These are phyloP conservation scores for Anolis apletophallus DNA, from an alignment of 2,797 vertebrate genomes.

Conservation along the genomic window DNA sequence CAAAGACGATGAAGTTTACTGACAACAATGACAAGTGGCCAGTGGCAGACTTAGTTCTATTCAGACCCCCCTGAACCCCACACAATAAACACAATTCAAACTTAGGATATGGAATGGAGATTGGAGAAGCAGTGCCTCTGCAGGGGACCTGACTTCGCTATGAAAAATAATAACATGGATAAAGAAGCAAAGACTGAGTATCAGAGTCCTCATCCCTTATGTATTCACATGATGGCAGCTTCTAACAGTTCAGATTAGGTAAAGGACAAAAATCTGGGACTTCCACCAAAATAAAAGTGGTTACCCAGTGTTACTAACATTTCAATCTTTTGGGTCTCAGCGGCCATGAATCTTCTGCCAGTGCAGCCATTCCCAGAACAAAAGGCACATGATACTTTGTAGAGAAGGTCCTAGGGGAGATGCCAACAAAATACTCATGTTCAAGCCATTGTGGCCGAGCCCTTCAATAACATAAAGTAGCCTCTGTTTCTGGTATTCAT, in stretches of 20 bases:
- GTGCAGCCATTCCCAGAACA: background rate
- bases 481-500: background rate
- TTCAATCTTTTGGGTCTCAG: background rate
- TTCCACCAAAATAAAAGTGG: background rate
- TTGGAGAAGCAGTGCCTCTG: no score
- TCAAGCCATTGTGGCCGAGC: background rate
- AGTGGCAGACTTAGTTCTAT: no score
- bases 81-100: no score
- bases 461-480: background rate
- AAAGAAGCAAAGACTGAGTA: no score
- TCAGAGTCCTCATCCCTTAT: background rate
- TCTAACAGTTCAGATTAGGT: background rate
- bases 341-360: background rate
- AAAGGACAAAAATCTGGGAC: background rate
- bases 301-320: background rate
- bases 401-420: background rate
- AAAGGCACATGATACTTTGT: background rate
- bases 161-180: no score
- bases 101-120: no score
- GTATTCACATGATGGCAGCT: background rate
- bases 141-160: no score
- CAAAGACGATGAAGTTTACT: no score
- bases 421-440: background rate
- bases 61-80: no score
- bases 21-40: no score